Evolutionary conservation across 2,797 vertebrate species (phyloP), one percentile per base, ranked within the genome.

Genomic region (Myotis planiceps): DNA sequence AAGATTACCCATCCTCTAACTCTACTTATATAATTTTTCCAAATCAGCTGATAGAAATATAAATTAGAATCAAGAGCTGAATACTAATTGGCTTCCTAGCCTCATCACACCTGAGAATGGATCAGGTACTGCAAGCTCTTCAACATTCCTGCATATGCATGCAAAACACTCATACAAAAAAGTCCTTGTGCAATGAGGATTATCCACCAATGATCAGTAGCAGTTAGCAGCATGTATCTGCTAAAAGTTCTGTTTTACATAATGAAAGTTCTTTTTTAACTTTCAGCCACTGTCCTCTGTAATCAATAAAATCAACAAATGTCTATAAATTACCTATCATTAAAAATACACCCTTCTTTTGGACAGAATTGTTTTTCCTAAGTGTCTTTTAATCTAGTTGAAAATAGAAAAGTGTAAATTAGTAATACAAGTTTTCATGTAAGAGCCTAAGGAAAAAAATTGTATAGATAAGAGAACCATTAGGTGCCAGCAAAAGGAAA

Each of bases 361-460:
- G 10, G 9, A 60, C 23, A 88, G 4, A 32, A 12, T 21, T 91
- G 14, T 23, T 78, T 71, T 27, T 91, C 34, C 68, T 29, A 47
- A 82, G 29, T 4, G 81, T 13, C 5, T 91, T 90, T 79, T 68
- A 63, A 84, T 76, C 27, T 88, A 51, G 42, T 29, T 72, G 10
- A 88, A 21, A 74, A 92, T 63, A 89, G 53, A 53, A 89, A 94
- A 94, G 83, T 37, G 3, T 42, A 80, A 92, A 79, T 32, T 25
- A 93, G 74, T 47, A 82, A 65, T 58, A 74, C 9, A 74, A 79
- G 21, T 37, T 90, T 92, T 68, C n/a, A 63, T 49, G 14, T 51
- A 88, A 49, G 16, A 83, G 3, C 5, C 76, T 51, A 78, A 71
- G 51, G 45, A 75, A 90, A 79, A 79, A 92, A 60, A 87, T 32